phyloP scores from a whole-genome alignment of 2,888 invertebrate genomes.

The Polydrusus pterygomalis region DNA sequence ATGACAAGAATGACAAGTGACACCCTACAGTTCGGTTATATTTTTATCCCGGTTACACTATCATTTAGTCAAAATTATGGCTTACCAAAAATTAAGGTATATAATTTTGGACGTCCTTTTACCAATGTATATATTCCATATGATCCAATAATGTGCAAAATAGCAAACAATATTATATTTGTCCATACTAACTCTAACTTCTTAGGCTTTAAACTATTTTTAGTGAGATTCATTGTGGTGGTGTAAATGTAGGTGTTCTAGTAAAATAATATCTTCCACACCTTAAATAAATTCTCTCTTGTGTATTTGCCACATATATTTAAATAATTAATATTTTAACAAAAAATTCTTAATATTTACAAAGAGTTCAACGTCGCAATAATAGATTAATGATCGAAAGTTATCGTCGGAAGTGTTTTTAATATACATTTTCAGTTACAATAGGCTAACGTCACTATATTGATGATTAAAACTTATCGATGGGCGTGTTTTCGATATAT shows the following conservation, averaged over 20 bases:
- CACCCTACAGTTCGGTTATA: no score
- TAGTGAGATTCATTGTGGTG: background rate
- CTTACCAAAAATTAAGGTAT: slow-evolving; percentile 1
- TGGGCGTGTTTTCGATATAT: no score
- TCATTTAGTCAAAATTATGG: background rate
- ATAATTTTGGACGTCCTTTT: background rate
- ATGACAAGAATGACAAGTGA: no score
- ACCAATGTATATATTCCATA: background rate
- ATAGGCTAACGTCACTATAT: no score
- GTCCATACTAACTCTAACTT: slow-evolving; percentile 1
- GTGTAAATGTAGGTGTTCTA: background rate
- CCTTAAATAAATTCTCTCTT: background rate
- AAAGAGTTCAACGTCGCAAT: no score
- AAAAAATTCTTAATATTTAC: background rate
- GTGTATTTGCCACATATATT: background rate
- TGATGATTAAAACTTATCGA: no score
- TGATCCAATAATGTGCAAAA: background rate
- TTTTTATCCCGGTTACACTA: no score
- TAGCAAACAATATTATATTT: background rate
- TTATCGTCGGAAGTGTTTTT: no score
- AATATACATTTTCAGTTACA: no score
- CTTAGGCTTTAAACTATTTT: background rate
- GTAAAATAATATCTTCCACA: background rate
- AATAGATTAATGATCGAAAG: no score
- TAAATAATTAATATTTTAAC: background rate